Conservation (phyloP, 1,140 invertebrate genomes). For the Metaphire vulgaris region DNA sequence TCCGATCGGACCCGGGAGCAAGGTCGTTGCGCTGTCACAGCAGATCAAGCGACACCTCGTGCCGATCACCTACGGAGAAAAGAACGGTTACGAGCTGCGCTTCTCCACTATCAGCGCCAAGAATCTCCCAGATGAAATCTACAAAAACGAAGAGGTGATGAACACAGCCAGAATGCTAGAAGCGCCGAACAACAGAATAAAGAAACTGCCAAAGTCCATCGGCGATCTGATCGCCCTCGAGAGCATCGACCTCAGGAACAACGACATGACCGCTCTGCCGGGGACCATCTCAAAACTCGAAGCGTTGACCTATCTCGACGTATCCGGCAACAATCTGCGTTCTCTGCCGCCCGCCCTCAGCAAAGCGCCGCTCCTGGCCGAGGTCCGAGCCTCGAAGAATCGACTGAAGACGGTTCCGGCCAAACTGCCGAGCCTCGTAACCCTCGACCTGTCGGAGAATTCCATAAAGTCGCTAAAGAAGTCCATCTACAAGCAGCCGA, state of each 20-base stretch:
- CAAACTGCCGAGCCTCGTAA: constrained; percentile 40
- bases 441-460: constrained; percentile 42
- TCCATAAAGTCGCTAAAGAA: constrained; percentile 42
- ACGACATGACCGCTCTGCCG: constrained; percentile 38
- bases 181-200: constrained; percentile 43
- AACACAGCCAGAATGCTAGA: constrained; percentile 35
- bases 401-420: constrained; percentile 37
- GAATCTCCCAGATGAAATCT: constrained; percentile 42
- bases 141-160: constrained; percentile 45
- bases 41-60: constrained; percentile 37
- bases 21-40: constrained; percentile 40
- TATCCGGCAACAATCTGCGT: constrained; percentile 46
- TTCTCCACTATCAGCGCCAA: constrained; percentile 32
- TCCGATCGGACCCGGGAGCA: constrained; percentile 44
- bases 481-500: constrained; percentile 43
- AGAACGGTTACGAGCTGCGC: constrained; percentile 15
- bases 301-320: constrained; percentile 36
- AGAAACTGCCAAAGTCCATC: constrained; percentile 43
- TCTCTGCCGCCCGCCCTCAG: constrained; percentile 45
- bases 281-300: constrained; percentile 41
- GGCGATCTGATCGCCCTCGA: constrained; percentile 36
- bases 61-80: constrained; percentile 31
- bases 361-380: constrained; percentile 39
- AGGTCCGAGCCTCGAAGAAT: constrained; percentile 38
- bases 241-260: constrained; percentile 39